phyloP scores from a whole-genome alignment of 2,888 invertebrate genomes.

The Lepas anatifera region DNA sequence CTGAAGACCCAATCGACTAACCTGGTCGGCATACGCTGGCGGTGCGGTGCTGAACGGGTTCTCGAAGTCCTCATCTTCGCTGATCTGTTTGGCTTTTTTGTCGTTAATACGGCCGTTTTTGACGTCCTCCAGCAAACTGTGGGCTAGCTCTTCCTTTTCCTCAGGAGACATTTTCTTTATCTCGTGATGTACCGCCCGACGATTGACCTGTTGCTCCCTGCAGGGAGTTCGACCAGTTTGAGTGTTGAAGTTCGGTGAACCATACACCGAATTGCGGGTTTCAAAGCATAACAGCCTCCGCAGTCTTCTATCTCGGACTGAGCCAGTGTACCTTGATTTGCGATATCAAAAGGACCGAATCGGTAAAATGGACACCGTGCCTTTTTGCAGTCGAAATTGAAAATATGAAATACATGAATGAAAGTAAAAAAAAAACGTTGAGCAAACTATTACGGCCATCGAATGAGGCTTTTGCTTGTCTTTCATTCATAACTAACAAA shows the following conservation, averaged over 20 bases:
- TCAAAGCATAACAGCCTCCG: too few species aligned
- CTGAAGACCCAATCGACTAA: too few species aligned
- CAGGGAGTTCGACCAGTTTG: neutral
- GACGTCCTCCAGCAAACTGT: conserved; percentile 18
- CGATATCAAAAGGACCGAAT: neutral
- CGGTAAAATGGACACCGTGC: neutral
- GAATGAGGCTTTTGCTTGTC: too few species aligned
- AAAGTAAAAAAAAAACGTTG: too few species aligned
- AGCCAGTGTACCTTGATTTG: neutral
- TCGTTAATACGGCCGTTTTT: conserved; percentile 12
- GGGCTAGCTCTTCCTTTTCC: conserved; percentile 21
- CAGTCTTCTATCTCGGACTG: too few species aligned
- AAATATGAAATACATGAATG: too few species aligned
- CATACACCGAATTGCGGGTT: too few species aligned
- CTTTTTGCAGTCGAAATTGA: too few species aligned
- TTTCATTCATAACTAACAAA: too few species aligned
- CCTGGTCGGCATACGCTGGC: neutral
- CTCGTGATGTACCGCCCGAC: conserved; percentile 21
- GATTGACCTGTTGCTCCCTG: conserved; percentile 20
- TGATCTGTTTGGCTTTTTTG: conserved; percentile 16
- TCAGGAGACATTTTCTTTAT: conserved; percentile 20
- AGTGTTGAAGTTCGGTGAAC: neutral
- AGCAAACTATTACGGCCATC: too few species aligned
- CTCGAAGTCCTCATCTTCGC: conserved; percentile 23
- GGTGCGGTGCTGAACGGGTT: conserved; percentile 14